phyloP scores from a whole-genome alignment of 2,113 vertebrate species.

The Phyllopteryx taeniolatus region DNA sequence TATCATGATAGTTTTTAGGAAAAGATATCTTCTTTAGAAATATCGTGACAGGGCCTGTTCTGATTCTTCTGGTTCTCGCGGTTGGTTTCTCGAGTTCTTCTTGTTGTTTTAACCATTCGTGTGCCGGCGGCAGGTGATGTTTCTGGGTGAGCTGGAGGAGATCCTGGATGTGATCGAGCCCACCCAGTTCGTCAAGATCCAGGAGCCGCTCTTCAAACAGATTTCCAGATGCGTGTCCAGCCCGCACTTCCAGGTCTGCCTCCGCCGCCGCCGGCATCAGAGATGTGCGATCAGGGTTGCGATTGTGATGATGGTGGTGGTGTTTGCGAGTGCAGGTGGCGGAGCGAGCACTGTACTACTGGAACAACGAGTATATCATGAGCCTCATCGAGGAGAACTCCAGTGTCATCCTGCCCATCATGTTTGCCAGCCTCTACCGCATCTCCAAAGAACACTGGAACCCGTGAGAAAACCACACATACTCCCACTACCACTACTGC shows the following conservation, averaged over 20 bases:
- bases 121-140: conserved; percentile 84
- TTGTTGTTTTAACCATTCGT: background rate
- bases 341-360: conserved; percentile 96
- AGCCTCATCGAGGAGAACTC: conserved; percentile 99
- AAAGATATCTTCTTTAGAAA: no score
- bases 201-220: conserved; percentile 98
- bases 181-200: conserved; percentile 97
- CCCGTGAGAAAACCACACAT: conserved; percentile 77
- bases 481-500: no score
- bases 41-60: no score
- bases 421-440: conserved; percentile 98
- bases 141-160: conserved; percentile 95
- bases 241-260: conserved; percentile 95
- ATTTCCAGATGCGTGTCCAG: conserved; percentile 99
- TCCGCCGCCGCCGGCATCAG: no score
- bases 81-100: no score
- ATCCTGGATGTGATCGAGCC: conserved; percentile 99
- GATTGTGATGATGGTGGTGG: background rate
- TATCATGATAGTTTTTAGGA: no score
- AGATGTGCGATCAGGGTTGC: background rate
- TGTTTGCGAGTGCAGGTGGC: conserved; percentile 78
- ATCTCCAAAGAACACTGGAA: conserved; percentile 99
- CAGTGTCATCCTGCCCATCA: conserved; percentile 98
- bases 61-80: no score
- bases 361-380: conserved; percentile 99